Conservation (phyloP, 1,140 invertebrate genomes). For the Notospermus geniculatus region DNA sequence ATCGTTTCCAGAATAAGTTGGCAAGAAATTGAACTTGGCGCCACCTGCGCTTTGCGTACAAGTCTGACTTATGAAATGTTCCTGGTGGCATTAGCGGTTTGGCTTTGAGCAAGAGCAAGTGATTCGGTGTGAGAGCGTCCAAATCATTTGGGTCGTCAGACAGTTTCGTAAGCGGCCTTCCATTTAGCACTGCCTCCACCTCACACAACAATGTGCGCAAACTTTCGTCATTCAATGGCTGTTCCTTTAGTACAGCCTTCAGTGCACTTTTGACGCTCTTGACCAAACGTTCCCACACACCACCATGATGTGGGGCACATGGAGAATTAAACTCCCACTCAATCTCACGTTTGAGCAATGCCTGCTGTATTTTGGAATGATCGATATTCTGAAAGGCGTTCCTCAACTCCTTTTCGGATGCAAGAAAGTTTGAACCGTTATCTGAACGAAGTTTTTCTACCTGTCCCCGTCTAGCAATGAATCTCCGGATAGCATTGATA, state of each 20-base stretch:
- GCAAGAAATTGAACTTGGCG: conserved; percentile 7
- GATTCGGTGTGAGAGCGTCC: conserved; percentile 10
- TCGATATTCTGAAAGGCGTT: background rate
- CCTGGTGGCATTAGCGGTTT: conserved; percentile 10
- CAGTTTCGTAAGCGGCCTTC: conserved; percentile 9
- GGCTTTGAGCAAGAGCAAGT: background rate
- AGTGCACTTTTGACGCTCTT: conserved; percentile 15
- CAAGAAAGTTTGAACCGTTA: conserved; percentile 10
- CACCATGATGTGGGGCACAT: background rate
- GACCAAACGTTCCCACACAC: conserved; percentile 24
- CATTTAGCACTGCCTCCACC: too few species aligned
- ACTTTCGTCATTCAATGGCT: conserved; percentile 24
- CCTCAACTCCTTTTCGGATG: background rate
- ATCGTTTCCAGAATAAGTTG: conserved; percentile 12
- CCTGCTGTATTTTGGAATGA: background rate
- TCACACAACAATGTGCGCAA: conserved; percentile 21
- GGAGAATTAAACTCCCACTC: conserved; percentile 12
- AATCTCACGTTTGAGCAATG: background rate
- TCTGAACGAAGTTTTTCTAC: too few species aligned
- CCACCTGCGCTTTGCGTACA: background rate
- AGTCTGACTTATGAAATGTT: background rate
- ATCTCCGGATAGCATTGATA: conserved; percentile 7
- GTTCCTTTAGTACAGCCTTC: conserved; percentile 17
- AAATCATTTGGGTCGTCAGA: conserved; percentile 3
- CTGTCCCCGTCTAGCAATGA: too few species aligned